Evolutionary conservation across 1,140 invertebrate genomes (phyloP), one percentile per base, ranked within the genome.

Genomic region (Atta colombica): DNA sequence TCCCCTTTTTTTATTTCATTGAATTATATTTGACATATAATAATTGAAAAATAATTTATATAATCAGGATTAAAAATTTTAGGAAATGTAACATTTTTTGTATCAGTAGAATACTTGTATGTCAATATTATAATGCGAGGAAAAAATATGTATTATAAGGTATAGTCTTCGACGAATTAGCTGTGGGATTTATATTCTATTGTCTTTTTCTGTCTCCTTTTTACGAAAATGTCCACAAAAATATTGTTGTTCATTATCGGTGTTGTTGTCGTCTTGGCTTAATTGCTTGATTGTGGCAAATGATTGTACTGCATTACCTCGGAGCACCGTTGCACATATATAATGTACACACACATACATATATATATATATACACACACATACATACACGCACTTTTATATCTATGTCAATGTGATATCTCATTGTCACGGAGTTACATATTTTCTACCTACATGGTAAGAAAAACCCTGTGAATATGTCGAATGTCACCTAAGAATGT

Each of bases 181-280:
- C n/a, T 61, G 61, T 63, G 60, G 39, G 16, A 61, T 21, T 77
- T 60, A 55, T 74, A 63, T 71, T 78, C 35, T 25, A 39, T 31
- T 77, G 14, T 81, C 39, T 78, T 10, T 21, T 78, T 82, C 60
- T 51, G 18, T 80, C 86, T 77, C 39, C 35, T 69, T 39, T 78
- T 49, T 51, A 55, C 55, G 61, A 28, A 85, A 85, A 16, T 35
- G 61, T 21, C 61, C 61, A 69, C 77, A 80, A 89, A 68, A 74
- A 51, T 84, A 86, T 87, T 91, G 35, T 87, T 61, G 68, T 91
- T 77, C 53, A 82, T 84, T 89, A 87, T 91, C 88, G 71, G 82
- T 94, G 89, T 94, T 89, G 85, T 85, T 92, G 89, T 93, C 87
- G 92, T 89, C 89, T 94, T 93, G 92, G 92, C 93, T 94, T 93